Base-by-base conservation (phyloP, 2,888 invertebrate species). In the Pyrrhia umbra region DNA sequence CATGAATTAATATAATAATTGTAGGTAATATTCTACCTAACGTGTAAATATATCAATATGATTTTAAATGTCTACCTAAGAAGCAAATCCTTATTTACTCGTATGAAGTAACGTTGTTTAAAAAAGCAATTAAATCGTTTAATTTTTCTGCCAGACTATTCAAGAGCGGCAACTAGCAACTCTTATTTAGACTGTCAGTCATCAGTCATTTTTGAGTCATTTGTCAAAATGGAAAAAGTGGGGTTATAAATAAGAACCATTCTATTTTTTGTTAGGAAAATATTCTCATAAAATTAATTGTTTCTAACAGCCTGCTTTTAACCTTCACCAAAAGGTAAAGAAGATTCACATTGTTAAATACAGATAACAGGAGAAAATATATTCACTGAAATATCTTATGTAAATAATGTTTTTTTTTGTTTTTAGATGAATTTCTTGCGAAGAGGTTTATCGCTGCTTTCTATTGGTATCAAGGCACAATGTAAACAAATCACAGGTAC, bases 341-440 rank as follows among this genome's bases (percentile, higher is more conserved):
- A 37, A 27, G 15, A 13, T 3, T 21, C 9, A 10, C 1, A 34
- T 37, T 10, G 10, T 1, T 34, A 2, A 30, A 2, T 6, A 16
- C 16, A 6, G n/a, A 2, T 37, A 52, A 18, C 37, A 16, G 21
- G 21, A 21, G 37, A 23, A 43, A 5, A 21, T 5, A 13, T 34
- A 6, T n/a, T 13, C 30, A 4, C 23, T 1, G 4, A 2, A 30
- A 30, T 13, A 30, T 30, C 30, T n/a, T n/a, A 16, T 16, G n/a
- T 30, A 3, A 18, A 30, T 6, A 34, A 2, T 21, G 13, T 0
- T 20, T 20, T 47, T 46, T 25, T 61, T 75, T 60, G 25, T 25
- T 92, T 92, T 80, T 83, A 93, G 93, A 94, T 94, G 94, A 94
- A 94, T 87, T 85, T 93, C 64, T 68, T 94, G 61, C 85, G 91